Base-by-base conservation (phyloP, 2,888 invertebrate genomes). In the Metacarcinus magister region DNA sequence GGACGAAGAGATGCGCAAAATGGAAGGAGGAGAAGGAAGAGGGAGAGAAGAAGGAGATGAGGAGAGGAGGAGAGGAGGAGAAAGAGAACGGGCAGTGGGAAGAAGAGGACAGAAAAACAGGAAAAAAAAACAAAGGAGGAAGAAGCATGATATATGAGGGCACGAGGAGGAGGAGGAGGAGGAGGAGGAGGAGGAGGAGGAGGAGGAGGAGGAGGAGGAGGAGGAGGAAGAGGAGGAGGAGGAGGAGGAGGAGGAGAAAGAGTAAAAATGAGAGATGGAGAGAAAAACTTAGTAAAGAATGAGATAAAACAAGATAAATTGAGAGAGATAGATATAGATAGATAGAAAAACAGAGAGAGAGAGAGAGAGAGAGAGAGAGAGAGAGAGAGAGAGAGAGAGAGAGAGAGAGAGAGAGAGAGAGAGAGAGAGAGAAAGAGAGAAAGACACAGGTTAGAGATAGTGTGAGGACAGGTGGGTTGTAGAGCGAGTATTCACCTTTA, bases 151-250 rank as follows among this genome's bases (percentile, higher is more conserved):
- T 13, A 93, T 0, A 48, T n/a, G 32, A n/a, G 28, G 16, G 13
- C 23, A n/a, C 23, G 67, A 46, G 46, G 43, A 43, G 43, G 46
- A 46, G 46, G 67, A 67, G 67, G 67, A 67, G 67, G 92, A 48
- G 92, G 54, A 46, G 54, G 92, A 46, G 92, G 92, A 48, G 32
- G 54, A 48, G n/a, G 5, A 92, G 48, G 54, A 54, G 32, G 92
- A 92, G 48, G 67, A 67, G 67, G 23, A 67, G 39, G 23, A 46
- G n/a, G 44, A 44, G 44, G n/a, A n/a, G 46, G 67, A 67, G 23
- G 67, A 67, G 67, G 67, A 67, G 82, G 4, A 32, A 60, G 19
- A 60, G 60, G 16, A 16, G 16, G 60, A 60, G 60, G 16, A 19
- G 16, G 19, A 60, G 60, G 16, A 19, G 16, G 60, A 60, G 19